Evolutionary conservation across 2,888 invertebrate species (phyloP).

Genomic region (Matsumyia berberina): DNA sequence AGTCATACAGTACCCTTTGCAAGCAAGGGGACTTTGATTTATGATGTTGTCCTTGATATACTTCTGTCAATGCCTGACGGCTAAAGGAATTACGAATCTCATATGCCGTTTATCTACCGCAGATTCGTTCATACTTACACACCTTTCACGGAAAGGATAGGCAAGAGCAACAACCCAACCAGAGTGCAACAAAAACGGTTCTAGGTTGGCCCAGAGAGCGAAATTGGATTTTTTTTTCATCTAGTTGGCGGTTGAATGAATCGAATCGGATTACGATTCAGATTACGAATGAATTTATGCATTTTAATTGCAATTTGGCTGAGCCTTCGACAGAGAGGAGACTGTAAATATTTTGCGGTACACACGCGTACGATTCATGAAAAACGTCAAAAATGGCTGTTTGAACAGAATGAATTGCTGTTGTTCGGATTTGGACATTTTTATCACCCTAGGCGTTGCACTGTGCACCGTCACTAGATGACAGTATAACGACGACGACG

Average conservation of each 20-base stretch:
- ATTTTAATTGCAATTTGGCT: slow-evolving; percentile 67
- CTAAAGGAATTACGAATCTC: slow-evolving; percentile 61
- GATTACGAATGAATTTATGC: slow-evolving; percentile 56
- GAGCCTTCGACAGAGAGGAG: slow-evolving; percentile 17
- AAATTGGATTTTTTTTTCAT: slow-evolving; percentile 4
- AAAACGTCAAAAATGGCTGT: slow-evolving; percentile 68
- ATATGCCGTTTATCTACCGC: background rate
- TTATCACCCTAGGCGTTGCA: slow-evolving; percentile 67
- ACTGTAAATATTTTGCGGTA: slow-evolving; percentile 26
- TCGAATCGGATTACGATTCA: slow-evolving; percentile 23
- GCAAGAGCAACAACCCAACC: slow-evolving; percentile 22
- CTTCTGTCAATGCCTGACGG: slow-evolving; percentile 68
- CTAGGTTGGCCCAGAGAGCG: slow-evolving; percentile 55
- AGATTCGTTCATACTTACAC: slow-evolving; percentile 1
- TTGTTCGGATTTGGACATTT: slow-evolving; percentile 55
- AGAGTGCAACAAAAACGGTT: slow-evolving; percentile 34
- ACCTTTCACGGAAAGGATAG: slow-evolving; percentile 71
- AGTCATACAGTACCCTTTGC: slow-evolving; percentile 67
- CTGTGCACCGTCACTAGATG: slow-evolving; percentile 23
- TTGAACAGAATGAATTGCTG: slow-evolving; percentile 58
- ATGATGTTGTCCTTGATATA: slow-evolving; percentile 76
- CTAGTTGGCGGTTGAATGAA: slow-evolving; percentile 16
- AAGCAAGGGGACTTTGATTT: slow-evolving; percentile 61
- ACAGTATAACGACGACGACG: slow-evolving; percentile 19
- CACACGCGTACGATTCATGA: slow-evolving; percentile 25